Percentiles rank a stretch among this genome's conserved stretches.
Evolutionary conservation across 2,113 vertebrate species (phyloP).

Genomic region (Sander lucioperca): DNA sequence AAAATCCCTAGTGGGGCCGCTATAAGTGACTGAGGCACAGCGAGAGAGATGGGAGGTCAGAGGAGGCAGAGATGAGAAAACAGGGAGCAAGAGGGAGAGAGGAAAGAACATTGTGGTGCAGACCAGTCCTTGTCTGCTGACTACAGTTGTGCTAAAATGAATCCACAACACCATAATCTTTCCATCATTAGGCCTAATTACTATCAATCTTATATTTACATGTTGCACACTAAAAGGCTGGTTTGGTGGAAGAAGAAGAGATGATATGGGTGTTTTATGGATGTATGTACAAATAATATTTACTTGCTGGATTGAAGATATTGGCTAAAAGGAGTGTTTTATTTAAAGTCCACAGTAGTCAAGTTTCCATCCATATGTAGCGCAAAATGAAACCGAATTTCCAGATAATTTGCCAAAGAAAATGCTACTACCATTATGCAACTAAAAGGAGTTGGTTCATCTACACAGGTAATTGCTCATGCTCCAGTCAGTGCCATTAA

Average conservation of each 20-base stretch:
- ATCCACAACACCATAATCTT: neutral
- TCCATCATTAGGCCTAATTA: neutral
- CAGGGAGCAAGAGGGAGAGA: neutral
- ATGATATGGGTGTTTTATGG: neutral
- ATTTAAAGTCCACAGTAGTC: neutral
- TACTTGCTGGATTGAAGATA: neutral
- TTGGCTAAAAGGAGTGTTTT: neutral
- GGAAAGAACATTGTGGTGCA: neutral
- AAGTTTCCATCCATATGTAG: neutral
- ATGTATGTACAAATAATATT: neutral
- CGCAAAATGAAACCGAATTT: neutral
- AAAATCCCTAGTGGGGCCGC: constrained; percentile 43
- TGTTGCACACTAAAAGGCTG: neutral
- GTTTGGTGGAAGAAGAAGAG: neutral
- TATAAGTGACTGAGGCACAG: constrained; percentile 36
- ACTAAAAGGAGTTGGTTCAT: too few species aligned
- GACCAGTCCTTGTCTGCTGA: neutral
- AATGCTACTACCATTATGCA: neutral
- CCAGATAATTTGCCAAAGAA: neutral
- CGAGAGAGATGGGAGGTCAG: neutral
- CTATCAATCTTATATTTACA: neutral
- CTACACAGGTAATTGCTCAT: too few species aligned
- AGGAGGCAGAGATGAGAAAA: neutral
- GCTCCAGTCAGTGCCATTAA: neutral
- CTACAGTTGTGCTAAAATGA: neutral